Percentiles rank a stretch among this genome's conserved stretches.
phyloP scores from a whole-genome alignment of 2,113 vertebrate genomes.

The Brevimyrus niger region DNA sequence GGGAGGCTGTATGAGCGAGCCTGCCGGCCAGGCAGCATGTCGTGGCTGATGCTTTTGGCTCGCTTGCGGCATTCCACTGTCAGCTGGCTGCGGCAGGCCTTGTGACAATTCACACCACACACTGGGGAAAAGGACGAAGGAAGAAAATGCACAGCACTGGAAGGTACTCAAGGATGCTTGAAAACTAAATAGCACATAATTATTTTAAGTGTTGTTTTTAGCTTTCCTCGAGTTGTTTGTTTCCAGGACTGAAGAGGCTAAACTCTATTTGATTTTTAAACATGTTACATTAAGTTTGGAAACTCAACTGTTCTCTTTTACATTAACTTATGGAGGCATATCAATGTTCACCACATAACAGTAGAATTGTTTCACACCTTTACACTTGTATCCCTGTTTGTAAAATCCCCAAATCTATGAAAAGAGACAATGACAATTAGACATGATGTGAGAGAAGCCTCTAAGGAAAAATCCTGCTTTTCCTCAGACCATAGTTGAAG shows the following conservation, averaged over 20 bases:
- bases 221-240: neutral
- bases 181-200: neutral
- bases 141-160: constrained; percentile 12
- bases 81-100: constrained; percentile 70
- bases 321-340: neutral
- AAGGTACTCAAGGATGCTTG: neutral
- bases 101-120: constrained; percentile 78
- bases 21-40: constrained; percentile 58
- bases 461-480: neutral
- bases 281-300: neutral
- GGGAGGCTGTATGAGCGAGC: constrained; percentile 77
- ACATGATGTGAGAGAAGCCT: neutral
- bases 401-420: constrained; percentile 62
- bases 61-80: constrained; percentile 76
- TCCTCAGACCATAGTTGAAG: neutral
- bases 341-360: neutral
- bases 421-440: neutral
- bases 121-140: constrained; percentile 34
- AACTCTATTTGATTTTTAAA: neutral
- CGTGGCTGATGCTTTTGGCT: constrained; percentile 75
- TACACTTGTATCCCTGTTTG: constrained; percentile 62
- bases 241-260: neutral
- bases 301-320: neutral
- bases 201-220: neutral
- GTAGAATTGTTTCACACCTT: constrained; percentile 42